Evolutionary conservation across 2,113 vertebrate genomes (phyloP).

Genomic region (Asarcornis scutulata): DNA sequence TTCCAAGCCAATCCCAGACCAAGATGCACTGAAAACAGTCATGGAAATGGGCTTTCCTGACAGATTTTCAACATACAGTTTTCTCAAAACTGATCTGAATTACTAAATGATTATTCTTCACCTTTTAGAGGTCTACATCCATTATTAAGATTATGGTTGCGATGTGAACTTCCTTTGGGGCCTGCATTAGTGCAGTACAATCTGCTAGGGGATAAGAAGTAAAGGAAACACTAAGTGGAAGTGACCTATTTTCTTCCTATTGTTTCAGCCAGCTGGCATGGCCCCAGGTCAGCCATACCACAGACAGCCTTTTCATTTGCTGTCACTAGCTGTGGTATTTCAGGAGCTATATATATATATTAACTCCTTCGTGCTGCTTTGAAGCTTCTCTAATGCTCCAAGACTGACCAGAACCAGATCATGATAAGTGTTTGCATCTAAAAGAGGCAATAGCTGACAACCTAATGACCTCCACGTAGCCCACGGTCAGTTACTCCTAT

Average conservation of each 20-base stretch:
- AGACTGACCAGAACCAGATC: neutral
- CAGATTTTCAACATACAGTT: neutral
- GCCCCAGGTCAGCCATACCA: conserved; percentile 27
- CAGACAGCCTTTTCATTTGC: neutral
- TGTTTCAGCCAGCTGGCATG: conserved; percentile 17
- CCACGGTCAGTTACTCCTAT: neutral
- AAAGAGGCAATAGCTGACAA: neutral
- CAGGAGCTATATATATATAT: neutral
- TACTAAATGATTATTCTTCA: neutral
- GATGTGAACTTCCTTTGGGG: neutral
- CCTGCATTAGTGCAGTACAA: neutral
- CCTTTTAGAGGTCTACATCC: neutral
- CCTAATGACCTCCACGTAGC: neutral
- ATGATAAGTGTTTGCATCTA: neutral
- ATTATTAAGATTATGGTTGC: neutral
- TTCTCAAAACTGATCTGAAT: neutral
- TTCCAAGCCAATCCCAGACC: neutral
- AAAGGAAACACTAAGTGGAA: neutral
- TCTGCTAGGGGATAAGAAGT: neutral
- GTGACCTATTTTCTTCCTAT: conserved; percentile 27
- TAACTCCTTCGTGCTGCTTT: neutral
- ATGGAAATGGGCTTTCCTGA: neutral
- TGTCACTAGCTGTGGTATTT: neutral
- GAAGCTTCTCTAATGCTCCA: neutral
- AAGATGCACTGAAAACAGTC: neutral